Percentiles rank a stretch among this genome's conserved stretches.
These are phyloP conservation scores for Micrasema longulum DNA, from an alignment of 1,140 invertebrate species.

Conservation along the genomic window DNA sequence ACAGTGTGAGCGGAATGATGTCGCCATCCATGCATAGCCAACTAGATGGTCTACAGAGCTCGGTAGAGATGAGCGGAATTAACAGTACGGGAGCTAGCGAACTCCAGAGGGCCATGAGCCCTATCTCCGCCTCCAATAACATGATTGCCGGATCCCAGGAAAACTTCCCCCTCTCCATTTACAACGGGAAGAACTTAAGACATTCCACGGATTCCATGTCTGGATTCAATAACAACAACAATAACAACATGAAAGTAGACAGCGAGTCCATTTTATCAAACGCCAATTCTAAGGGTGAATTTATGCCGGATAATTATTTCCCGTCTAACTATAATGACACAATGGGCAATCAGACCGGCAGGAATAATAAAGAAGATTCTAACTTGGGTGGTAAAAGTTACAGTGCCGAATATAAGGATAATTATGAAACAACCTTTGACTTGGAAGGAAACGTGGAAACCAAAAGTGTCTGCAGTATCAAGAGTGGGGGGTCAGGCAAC, in stretches of 20 bases:
- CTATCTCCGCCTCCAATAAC: slow-evolving; percentile 55
- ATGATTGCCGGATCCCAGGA: slow-evolving; percentile 52
- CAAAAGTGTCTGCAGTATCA: slow-evolving; percentile 74
- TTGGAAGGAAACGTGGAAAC: slow-evolving; percentile 86
- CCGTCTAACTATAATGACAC: slow-evolving; percentile 60
- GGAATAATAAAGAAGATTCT: slow-evolving; percentile 51
- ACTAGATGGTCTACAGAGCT: slow-evolving; percentile 45
- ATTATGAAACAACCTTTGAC: slow-evolving; percentile 87
- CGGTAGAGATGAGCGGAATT: slow-evolving; percentile 56
- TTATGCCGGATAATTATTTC: slow-evolving; percentile 60
- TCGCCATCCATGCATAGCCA: slow-evolving; percentile 56
- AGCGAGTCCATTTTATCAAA: slow-evolving; percentile 65
- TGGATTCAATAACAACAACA: slow-evolving; percentile 60
- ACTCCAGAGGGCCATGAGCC: slow-evolving; percentile 61
- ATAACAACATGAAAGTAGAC: slow-evolving; percentile 66
- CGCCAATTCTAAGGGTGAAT: slow-evolving; percentile 63
- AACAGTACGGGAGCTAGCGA: slow-evolving; percentile 59
- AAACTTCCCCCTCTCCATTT: slow-evolving; percentile 48
- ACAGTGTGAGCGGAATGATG: slow-evolving; percentile 62
- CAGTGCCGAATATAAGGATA: slow-evolving; percentile 70
- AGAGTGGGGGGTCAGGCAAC: slow-evolving; percentile 75
- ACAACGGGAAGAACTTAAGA: slow-evolving; percentile 61
- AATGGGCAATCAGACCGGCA: slow-evolving; percentile 49
- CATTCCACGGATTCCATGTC: slow-evolving; percentile 57
- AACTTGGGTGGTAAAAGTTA: slow-evolving; percentile 56